phyloP scores from a whole-genome alignment of 2,888 invertebrate genomes.

The Oscheius sp. region DNA sequence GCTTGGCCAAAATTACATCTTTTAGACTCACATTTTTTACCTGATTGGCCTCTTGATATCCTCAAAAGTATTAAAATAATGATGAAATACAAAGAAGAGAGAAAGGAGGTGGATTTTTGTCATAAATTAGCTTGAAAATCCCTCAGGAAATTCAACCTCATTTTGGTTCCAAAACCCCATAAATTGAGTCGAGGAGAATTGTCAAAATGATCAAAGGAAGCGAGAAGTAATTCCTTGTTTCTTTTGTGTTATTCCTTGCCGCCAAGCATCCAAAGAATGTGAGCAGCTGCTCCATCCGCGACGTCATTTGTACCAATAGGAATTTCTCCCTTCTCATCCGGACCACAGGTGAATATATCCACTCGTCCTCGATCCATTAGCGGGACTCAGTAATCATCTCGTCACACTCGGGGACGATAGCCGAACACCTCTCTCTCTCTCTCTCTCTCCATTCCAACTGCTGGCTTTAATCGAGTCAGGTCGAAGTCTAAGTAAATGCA shows the following conservation, averaged over 20 bases:
- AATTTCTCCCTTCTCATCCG: not conserved
- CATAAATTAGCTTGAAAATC: not conserved
- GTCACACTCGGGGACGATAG: not conserved
- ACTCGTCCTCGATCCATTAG: slow-evolving; percentile 5
- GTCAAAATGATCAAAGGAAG: too few relatives aligned
- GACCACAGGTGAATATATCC: too few relatives aligned
- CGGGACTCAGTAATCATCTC: slow-evolving; percentile 26
- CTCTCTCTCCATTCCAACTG: not conserved
- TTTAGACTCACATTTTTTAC: not conserved
- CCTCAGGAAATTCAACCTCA: not conserved
- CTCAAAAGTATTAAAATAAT: not conserved
- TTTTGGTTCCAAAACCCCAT: too few relatives aligned
- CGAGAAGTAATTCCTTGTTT: not conserved
- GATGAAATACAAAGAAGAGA: not conserved
- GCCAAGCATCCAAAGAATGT: not conserved
- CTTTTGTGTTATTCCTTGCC: not conserved
- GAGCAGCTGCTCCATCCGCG: not conserved
- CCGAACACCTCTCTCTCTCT: not conserved
- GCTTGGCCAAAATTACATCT: not conserved
- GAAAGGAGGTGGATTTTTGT: not conserved
- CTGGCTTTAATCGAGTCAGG: slow-evolving; percentile 21
- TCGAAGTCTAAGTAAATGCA: slow-evolving; percentile 21
- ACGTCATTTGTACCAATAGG: slow-evolving; percentile 1
- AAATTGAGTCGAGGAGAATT: too few relatives aligned
- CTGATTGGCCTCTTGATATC: not conserved